phyloP scores from a whole-genome alignment of 2,113 vertebrate genomes.

The Mus spicilegus region DNA sequence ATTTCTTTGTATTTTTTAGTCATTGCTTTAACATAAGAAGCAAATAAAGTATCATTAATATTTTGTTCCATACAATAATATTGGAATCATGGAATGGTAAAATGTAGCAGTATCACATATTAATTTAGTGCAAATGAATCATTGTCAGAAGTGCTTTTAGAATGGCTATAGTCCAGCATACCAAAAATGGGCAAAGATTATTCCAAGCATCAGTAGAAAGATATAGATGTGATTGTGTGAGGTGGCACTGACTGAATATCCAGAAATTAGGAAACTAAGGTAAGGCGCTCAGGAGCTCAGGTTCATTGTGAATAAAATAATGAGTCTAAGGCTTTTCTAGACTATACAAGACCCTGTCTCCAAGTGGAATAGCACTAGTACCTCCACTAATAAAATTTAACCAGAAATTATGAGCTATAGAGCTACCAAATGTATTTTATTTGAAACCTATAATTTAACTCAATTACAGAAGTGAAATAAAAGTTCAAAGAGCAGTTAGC shows the following conservation, averaged over 20 bases:
- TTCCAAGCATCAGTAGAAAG: background rate
- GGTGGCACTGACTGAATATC: background rate
- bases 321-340: background rate
- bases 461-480: background rate
- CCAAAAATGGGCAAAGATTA: background rate
- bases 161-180: background rate
- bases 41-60: background rate
- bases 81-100: background rate
- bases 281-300: background rate
- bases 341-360: background rate
- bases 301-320: background rate
- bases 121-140: background rate
- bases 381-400: background rate
- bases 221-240: background rate
- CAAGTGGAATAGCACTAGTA: background rate
- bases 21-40: background rate
- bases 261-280: accelerated
- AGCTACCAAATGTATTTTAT: background rate
- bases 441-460: background rate
- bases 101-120: background rate
- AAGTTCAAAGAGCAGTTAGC: background rate
- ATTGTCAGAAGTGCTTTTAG: background rate
- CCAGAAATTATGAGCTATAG: background rate
- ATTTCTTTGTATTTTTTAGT: background rate
- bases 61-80: background rate